Base-by-base conservation (phyloP, 2,797 vertebrate species). In the Epinephelus coioides region DNA sequence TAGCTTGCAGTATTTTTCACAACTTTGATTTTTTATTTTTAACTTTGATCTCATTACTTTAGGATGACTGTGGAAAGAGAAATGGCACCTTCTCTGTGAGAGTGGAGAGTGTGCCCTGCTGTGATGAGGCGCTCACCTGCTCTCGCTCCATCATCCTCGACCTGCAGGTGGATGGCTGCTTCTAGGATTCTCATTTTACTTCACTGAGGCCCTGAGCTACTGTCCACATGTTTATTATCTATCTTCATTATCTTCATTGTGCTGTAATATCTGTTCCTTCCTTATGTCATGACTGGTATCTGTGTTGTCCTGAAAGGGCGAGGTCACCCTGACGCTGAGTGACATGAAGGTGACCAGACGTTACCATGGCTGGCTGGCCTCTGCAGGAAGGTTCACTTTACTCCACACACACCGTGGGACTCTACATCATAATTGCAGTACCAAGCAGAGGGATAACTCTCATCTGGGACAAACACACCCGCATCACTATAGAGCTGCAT, bases 401-500 rank as follows among this genome's bases (percentile, higher is more conserved):
- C 89, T 90, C 86, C 30, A 76, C 77, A 54, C 91, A 94, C 81
- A 94, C 87, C 0, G 90, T 95, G 46, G 95, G 95, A 17, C 92
- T 95, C n/a, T 95, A 95, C 86, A 87, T 94, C 64, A 84, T 95
- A 15, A 87, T 96, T 72, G 89, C 85, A 46, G 88, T 93, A 19
- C 92, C 92, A 0, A 86, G 76, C 27, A 87, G 71, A 69, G 94
- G 94, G 5, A 61, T 96, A 6, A 94, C 82, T 30, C 76, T 96
- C 38, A 92, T 95, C 63, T 96, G 95, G 95, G 95, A 96, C 92
- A 96, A 94, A 85, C 93, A 95, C 87, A 95, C 95, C 60, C 76
- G 91, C 69, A 55, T 96, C 63, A 91, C 87, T 18, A 49, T 95
- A 11, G 84, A 92, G 38, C 85, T 95, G 63, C 59, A 87, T 2